phyloP scores from a whole-genome alignment of 2,888 invertebrate species.

The Campoletis raptor region DNA sequence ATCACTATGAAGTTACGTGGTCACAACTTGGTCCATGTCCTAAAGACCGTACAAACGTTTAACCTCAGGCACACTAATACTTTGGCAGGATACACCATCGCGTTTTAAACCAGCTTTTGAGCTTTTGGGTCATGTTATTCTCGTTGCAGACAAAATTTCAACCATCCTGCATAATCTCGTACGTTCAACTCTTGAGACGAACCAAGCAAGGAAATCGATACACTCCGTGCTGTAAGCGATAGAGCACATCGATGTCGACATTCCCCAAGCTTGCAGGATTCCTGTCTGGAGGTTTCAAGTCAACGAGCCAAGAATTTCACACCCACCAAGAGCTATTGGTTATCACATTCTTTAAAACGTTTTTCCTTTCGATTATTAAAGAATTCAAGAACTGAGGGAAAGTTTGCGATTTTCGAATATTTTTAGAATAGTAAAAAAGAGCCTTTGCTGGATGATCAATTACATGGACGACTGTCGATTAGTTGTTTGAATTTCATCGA shows the following conservation, averaged over 20 bases:
- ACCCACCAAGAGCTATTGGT: background rate
- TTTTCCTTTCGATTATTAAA: background rate
- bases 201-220: slow-evolving; percentile 56
- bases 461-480: background rate
- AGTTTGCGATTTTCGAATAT: background rate
- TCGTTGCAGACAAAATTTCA: slow-evolving; percentile 41
- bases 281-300: slow-evolving; percentile 8
- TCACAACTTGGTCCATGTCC: background rate
- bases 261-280: slow-evolving; percentile 33
- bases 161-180: slow-evolving; percentile 45
- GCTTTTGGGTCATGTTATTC: slow-evolving; percentile 12
- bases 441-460: slow-evolving; percentile 19
- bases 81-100: slow-evolving; percentile 32
- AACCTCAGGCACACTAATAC: slow-evolving; percentile 30
- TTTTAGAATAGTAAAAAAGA: background rate
- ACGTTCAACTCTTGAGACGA: slow-evolving; percentile 38
- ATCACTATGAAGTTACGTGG: slow-evolving; percentile 5
- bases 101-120: slow-evolving; percentile 3
- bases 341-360: slow-evolving; percentile 2
- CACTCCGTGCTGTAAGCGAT: slow-evolving; percentile 51
- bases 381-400: background rate
- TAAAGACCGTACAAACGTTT: slow-evolving; percentile 7
- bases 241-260: slow-evolving; percentile 45
- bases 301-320: slow-evolving; percentile 38
- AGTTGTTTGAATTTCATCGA: background rate